phyloP scores from a whole-genome alignment of 1,140 invertebrate genomes.

The Wasmannia auropunctata region DNA sequence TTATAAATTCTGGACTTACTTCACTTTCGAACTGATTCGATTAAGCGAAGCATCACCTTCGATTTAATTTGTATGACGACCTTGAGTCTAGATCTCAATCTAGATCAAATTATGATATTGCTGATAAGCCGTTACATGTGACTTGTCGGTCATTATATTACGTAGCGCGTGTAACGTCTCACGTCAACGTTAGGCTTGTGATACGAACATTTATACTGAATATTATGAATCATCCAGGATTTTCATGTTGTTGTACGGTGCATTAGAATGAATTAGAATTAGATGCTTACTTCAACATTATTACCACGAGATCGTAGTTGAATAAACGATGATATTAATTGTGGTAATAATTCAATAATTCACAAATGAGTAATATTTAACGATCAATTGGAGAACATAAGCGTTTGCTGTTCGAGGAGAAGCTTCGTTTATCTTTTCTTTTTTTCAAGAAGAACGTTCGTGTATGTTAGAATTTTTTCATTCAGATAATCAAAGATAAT shows the following conservation, averaged over 20 bases:
- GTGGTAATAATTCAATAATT: background rate
- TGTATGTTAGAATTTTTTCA: background rate
- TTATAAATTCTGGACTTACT: background rate
- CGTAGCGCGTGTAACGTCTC: background rate
- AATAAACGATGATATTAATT: background rate
- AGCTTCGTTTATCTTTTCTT: background rate
- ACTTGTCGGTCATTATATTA: background rate
- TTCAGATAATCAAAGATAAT: background rate
- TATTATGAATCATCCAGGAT: background rate
- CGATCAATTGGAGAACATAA: background rate
- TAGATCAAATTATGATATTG: constrained; percentile 1
- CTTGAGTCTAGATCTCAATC: background rate
- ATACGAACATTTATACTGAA: background rate
- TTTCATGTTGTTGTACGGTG: background rate
- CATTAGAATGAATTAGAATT: background rate
- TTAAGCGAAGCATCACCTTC: background rate
- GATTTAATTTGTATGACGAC: background rate
- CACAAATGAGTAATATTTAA: background rate
- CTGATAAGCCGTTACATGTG: background rate
- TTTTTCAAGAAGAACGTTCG: background rate
- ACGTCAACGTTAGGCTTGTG: background rate
- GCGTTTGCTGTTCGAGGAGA: background rate
- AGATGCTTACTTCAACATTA: background rate
- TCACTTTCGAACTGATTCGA: background rate
- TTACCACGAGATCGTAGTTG: background rate